Conservation (phyloP, 1,140 invertebrate genomes). For the Dendroctonus valens region DNA sequence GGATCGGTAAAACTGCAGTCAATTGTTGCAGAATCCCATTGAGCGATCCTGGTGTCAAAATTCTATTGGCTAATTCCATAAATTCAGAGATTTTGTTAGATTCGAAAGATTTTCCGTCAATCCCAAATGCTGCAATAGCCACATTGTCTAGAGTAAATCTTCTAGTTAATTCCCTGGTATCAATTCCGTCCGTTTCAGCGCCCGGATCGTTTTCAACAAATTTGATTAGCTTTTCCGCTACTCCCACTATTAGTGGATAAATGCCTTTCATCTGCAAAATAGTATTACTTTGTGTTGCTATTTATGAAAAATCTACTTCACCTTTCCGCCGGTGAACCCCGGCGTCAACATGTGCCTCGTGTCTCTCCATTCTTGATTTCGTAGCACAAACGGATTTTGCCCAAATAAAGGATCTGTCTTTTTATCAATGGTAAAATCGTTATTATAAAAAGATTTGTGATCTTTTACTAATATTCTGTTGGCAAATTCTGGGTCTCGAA, state of each 20-base stretch:
- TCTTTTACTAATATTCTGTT: slow-evolving; percentile 49
- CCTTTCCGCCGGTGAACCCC: slow-evolving; percentile 53
- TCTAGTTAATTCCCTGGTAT: slow-evolving; percentile 28
- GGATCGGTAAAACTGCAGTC: slow-evolving; percentile 2
- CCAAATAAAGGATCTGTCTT: slow-evolving; percentile 50
- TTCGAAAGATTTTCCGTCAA: slow-evolving; percentile 33
- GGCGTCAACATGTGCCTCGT: slow-evolving; percentile 56
- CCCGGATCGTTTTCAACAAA: slow-evolving; percentile 35
- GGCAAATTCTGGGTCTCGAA: slow-evolving; percentile 51
- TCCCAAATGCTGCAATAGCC: slow-evolving; percentile 34
- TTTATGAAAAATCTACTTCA: slow-evolving; percentile 19
- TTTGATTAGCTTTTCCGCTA: slow-evolving; percentile 29
- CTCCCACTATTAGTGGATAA: slow-evolving; percentile 25
- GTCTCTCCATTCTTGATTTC: slow-evolving; percentile 56
- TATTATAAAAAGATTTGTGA: slow-evolving; percentile 46
- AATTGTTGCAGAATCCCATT: slow-evolving; percentile 2
- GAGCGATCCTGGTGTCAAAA: slow-evolving; percentile 5
- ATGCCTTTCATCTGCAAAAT: slow-evolving; percentile 29
- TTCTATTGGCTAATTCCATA: slow-evolving; percentile 12
- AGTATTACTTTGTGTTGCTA: too few relatives aligned
- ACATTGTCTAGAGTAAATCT: slow-evolving; percentile 38
- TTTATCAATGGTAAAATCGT: slow-evolving; percentile 43
- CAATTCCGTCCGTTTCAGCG: slow-evolving; percentile 15
- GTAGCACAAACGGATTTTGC: slow-evolving; percentile 52
- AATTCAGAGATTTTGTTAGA: slow-evolving; percentile 14